A percentile compares a stretch with the other conserved stretches of the same genome.
Evolutionary conservation across 2,888 invertebrate genomes (phyloP).

Genomic region (Vanessa cardui): DNA sequence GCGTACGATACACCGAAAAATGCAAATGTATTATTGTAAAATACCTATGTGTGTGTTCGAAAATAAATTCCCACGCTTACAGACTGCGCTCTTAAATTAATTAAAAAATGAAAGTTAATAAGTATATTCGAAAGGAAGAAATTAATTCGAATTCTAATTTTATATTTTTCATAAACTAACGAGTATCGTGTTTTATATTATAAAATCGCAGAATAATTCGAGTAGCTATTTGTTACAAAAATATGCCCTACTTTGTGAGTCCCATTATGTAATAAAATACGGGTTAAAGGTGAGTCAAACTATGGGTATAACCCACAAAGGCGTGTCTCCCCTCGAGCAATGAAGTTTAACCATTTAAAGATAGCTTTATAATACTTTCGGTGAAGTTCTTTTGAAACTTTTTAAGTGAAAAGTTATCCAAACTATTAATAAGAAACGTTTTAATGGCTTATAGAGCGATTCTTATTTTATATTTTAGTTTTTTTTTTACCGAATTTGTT

Average conservation of each 20-base stretch:
- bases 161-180: too few species aligned
- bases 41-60: too few species aligned
- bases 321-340: constrained; percentile 26
- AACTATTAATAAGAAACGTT: too few species aligned
- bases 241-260: background rate
- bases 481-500: too few species aligned
- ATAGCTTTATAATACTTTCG: background rate
- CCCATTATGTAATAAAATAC: constrained; percentile 11
- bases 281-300: constrained; percentile 25
- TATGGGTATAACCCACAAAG: constrained; percentile 28
- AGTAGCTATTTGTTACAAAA: background rate
- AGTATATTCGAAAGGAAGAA: background rate
- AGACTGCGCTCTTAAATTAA: too few species aligned
- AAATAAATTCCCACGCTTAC: too few species aligned
- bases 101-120: background rate
- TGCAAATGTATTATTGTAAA: too few species aligned
- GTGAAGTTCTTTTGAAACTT: background rate
- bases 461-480: too few species aligned
- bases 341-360: constrained; percentile 22
- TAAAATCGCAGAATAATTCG: background rate
- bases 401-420: background rate
- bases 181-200: background rate
- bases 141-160: background rate
- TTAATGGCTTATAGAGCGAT: too few species aligned
- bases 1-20: too few species aligned